Conservation (phyloP, 2,113 vertebrate species). For the Danionella cerebrum region DNA sequence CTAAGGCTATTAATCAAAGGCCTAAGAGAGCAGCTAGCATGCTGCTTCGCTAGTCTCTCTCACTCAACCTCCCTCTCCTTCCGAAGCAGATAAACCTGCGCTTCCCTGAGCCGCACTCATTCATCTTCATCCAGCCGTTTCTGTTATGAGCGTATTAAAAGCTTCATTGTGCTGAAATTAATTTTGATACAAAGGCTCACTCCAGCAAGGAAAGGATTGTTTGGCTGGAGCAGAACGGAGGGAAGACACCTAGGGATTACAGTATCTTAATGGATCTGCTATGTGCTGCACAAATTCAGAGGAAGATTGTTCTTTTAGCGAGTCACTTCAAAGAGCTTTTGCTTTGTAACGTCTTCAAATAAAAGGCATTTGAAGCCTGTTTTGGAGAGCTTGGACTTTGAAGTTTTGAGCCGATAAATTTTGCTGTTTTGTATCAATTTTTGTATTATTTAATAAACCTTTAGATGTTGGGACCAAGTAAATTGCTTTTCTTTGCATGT, state of each 20-base stretch:
- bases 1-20: constrained; percentile 34
- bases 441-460: background rate
- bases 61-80: background rate
- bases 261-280: constrained; percentile 30
- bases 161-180: constrained; percentile 39
- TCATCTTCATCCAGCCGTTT: constrained; percentile 35
- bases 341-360: background rate
- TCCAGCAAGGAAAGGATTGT: constrained; percentile 22
- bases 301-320: constrained; percentile 11
- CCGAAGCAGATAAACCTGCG: constrained; percentile 13
- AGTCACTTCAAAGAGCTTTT: constrained; percentile 6
- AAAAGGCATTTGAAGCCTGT: constrained; percentile 4
- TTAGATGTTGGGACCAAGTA: too few species aligned
- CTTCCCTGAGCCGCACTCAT: constrained; percentile 19
- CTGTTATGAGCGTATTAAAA: constrained; percentile 31
- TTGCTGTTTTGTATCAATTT: too few species aligned
- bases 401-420: too few species aligned
- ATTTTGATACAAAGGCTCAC: constrained; percentile 31
- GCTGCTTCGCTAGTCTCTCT: background rate
- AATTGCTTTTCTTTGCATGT: too few species aligned
- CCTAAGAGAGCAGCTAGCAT: constrained; percentile 13
- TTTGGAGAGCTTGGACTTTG: background rate
- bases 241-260: constrained; percentile 26
- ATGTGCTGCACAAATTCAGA: constrained; percentile 26
- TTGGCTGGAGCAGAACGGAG: constrained; percentile 9